phyloP scores from a whole-genome alignment of 2,888 invertebrate genomes.

The Masnerella sp. region DNA sequence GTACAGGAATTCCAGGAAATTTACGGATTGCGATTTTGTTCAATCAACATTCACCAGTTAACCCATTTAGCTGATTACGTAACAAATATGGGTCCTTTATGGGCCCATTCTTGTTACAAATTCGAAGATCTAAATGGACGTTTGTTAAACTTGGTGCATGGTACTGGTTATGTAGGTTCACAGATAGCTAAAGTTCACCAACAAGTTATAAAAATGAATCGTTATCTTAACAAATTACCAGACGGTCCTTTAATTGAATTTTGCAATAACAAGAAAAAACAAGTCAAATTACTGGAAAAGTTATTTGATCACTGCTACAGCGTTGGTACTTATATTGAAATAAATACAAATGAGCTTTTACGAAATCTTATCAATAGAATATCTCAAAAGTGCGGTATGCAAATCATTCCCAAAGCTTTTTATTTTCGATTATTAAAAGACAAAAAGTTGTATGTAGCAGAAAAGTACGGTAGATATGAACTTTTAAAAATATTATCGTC shows the following conservation, averaged over 20 bases:
- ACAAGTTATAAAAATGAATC: constrained; percentile 19
- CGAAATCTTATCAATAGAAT: not conserved
- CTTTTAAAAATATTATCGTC: constrained; percentile 22
- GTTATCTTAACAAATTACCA: constrained; percentile 12
- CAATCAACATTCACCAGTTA: constrained; percentile 27
- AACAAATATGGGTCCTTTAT: constrained; percentile 42
- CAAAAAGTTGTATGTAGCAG: constrained; percentile 32
- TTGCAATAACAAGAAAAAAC: constrained; percentile 23
- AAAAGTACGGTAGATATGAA: constrained; percentile 18
- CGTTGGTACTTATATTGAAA: constrained; percentile 46
- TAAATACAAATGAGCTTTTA: not conserved
- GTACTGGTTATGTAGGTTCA: constrained; percentile 21
- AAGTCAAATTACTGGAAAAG: constrained; percentile 42
- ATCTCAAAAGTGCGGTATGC: not conserved
- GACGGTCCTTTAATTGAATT: constrained; percentile 27
- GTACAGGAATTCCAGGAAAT: constrained; percentile 4
- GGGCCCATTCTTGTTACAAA: constrained; percentile 41
- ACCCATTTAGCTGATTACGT: constrained; percentile 51
- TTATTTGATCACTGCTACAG: constrained; percentile 34
- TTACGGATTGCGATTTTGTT: constrained; percentile 27
- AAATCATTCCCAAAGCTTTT: not conserved
- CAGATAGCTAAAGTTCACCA: constrained; percentile 30
- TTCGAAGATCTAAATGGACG: constrained; percentile 56
- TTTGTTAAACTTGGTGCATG: constrained; percentile 37
- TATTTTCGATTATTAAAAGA: constrained; percentile 46